Base-by-base conservation (phyloP, 2,888 invertebrate genomes). In the Himalopsyche tibetana region DNA sequence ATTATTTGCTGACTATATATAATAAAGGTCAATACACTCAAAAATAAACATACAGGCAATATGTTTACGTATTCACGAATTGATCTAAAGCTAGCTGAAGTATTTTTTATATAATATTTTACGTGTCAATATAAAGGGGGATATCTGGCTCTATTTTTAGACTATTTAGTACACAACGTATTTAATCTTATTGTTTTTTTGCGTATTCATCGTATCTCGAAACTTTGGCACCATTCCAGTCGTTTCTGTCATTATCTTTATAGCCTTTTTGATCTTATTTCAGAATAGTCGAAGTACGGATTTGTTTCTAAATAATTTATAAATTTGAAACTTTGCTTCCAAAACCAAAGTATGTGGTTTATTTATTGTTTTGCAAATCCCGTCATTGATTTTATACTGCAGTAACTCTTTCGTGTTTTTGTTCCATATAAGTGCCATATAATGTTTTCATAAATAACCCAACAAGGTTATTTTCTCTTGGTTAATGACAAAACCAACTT, bases 151-250 rank as follows among this genome's bases (percentile, higher is more conserved):
- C 19, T 63, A 63, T 63, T 63, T 63, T 63, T 63, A 63, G 63
- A 63, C 63, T 63, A 63, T 63, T 63, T 63, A 63, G 63, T 19
- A 63, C 63, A 19, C 63, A 63, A 28, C 19, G 9, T 63, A 63
- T 63, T 63, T 80, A 80, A 80, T 80, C 80, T 80, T 42, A 80
- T 63, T 63, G 63, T 63, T 42, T 85, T 69, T 85, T 80, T 45
- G 55, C 80, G 79, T 42, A 40, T 83, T 83, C 83, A 83, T 83
- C 56, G 19, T 82, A 63, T 45, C 80, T 55, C 36, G 51, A 69
- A 85, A 42, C 83, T 17, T 85, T 85, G 85, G 85, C 85, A 83
- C 40, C 40, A 55, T 63, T 83, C 85, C 85, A 85, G 83, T 83
- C 63, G 40, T 51, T 55, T 40, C 82, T 85, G 85, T 83, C 85